phyloP scores from a whole-genome alignment of 2,797 vertebrate genomes.

The Tauraco hartlaubi region DNA sequence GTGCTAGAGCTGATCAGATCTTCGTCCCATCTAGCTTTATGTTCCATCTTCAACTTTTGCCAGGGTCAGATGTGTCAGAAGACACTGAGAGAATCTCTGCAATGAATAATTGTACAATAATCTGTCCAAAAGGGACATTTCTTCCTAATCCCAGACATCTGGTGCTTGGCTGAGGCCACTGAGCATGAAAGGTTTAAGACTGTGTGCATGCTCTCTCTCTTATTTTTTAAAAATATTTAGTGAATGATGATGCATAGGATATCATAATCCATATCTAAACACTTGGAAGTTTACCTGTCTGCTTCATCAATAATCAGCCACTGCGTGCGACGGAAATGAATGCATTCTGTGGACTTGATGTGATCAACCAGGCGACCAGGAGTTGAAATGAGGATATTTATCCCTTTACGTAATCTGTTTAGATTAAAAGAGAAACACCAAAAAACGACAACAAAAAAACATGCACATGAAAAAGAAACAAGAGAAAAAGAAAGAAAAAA shows the following conservation, averaged over 20 bases:
- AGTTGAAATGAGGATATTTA: conserved; percentile 94
- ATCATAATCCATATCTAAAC: not conserved
- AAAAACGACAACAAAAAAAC: not conserved
- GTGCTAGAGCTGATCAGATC: not conserved
- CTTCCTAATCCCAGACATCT: not conserved
- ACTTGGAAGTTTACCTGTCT: conserved; percentile 85
- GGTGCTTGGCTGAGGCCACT: not conserved
- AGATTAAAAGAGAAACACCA: not conserved
- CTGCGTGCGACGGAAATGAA: conserved; percentile 85
- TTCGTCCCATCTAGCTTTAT: not conserved
- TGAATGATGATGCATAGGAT: not conserved
- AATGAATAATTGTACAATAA: not conserved
- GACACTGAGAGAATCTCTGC: not conserved
- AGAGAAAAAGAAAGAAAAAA: not conserved
- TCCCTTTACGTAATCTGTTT: conserved; percentile 92
- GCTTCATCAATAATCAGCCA: conserved; percentile 97
- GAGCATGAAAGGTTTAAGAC: not conserved
- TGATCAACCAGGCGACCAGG: conserved; percentile 96
- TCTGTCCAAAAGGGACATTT: not conserved
- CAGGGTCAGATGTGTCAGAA: not conserved
- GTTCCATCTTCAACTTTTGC: not conserved
- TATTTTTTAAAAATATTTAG: not conserved
- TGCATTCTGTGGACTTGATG: conserved; percentile 90
- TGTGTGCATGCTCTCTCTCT: fast-evolving
- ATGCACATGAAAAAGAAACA: no score